Evolutionary conservation across 1,140 invertebrate genomes (phyloP).

Genomic region (Euschistus heros): DNA sequence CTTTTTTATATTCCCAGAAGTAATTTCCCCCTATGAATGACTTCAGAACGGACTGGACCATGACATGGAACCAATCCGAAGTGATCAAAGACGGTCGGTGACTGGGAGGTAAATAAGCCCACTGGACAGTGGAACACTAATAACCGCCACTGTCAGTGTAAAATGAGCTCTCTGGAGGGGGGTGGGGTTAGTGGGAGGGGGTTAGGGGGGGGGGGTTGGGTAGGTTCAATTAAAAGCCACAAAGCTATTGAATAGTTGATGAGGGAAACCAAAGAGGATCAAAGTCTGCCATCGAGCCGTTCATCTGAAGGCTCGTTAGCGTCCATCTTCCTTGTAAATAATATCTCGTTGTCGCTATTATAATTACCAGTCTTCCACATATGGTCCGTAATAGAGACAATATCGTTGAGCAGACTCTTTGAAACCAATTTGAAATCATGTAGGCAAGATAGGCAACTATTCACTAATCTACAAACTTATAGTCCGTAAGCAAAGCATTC

Average conservation of each 20-base stretch:
- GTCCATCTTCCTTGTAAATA: background rate
- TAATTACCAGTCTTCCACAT: background rate
- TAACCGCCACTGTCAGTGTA: background rate
- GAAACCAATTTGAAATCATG: too few relatives aligned
- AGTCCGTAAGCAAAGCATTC: too few relatives aligned
- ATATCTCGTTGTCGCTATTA: background rate
- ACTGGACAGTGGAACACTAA: background rate
- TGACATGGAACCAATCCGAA: too few relatives aligned
- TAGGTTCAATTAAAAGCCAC: background rate
- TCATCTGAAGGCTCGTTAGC: background rate
- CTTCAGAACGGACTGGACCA: too few relatives aligned
- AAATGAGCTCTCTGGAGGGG: background rate
- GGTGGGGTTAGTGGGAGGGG: background rate
- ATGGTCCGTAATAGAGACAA: too few relatives aligned
- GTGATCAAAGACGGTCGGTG: too few relatives aligned
- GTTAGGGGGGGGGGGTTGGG: background rate
- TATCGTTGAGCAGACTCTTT: too few relatives aligned
- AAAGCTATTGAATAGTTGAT: slow-evolving; percentile 10
- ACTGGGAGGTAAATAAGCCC: too few relatives aligned
- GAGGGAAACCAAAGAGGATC: background rate
- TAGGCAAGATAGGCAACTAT: too few relatives aligned
- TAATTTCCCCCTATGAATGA: too few relatives aligned
- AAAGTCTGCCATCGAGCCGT: background rate
- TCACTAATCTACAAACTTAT: too few relatives aligned
- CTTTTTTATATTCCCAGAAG: too few relatives aligned